Conservation (phyloP, 2,113 vertebrate genomes). For the Tamias sibiricus region DNA sequence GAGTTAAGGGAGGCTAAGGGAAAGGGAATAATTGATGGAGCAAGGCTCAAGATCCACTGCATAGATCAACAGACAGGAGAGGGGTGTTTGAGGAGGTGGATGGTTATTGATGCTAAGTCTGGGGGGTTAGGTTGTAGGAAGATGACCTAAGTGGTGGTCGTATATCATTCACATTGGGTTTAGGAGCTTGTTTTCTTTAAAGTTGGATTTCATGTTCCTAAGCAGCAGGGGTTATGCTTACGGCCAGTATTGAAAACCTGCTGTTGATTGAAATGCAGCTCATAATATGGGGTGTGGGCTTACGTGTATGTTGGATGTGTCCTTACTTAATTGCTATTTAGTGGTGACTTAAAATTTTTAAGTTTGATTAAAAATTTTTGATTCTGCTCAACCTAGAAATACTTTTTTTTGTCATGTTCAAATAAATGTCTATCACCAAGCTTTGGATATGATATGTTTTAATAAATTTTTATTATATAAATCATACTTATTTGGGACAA, state of each 20-base stretch:
- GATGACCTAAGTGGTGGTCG: background rate
- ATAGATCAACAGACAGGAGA: background rate
- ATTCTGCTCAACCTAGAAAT: conserved; percentile 3
- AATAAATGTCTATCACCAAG: background rate
- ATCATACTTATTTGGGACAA: conserved; percentile 33
- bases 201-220: background rate
- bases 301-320: background rate
- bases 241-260: background rate
- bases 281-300: background rate
- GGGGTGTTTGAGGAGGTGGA: background rate
- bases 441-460: conserved; percentile 40
- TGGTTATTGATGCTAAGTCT: background rate
- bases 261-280: conserved; percentile 10
- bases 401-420: conserved; percentile 6
- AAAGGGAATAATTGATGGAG: background rate
- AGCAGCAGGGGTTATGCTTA: background rate
- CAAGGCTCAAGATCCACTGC: background rate
- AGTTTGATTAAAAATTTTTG: conserved; percentile 18
- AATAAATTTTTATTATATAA: conserved; percentile 4
- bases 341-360: conserved; percentile 40
- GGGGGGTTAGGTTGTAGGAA: background rate
- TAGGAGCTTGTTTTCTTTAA: background rate
- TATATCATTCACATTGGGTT: background rate
- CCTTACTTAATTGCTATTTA: background rate
- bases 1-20: background rate